Evolutionary conservation across 2,888 invertebrate genomes (phyloP), one percentile per base, ranked within the genome.

Genomic region (Caenorhabditis virilis): DNA sequence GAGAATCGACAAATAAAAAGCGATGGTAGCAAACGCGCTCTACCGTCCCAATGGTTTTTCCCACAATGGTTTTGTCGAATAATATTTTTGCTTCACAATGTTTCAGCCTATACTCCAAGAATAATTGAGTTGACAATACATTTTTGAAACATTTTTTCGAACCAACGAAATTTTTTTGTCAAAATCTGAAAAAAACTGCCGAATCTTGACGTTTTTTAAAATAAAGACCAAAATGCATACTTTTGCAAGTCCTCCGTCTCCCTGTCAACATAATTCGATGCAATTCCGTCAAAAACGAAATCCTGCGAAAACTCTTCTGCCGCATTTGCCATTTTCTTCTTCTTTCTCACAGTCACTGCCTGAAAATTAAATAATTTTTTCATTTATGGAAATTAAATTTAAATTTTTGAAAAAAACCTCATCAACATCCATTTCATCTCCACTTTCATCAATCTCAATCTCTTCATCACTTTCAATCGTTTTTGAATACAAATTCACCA

Each of bases 391-490:
- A 9, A 13, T 30, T 30, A 13, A 30, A 30, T 30, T 30, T 13
- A 9, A 6, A 30, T 30, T 30, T 13, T 30, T 30, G 22, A 11
- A 54, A 56, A 41, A 48, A n/a, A 62, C 69, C 41, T 69, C 50
- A 22, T 73, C 69, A 4, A 60, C 61, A 1, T 57, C 57, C 33
- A 61, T 51, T 27, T 71, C 71, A 30, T 70, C 71, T 39, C 65
- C 75, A 42, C 69, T 67, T 18, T 59, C 69, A 43, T 75, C 75
- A 2, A 48, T 38, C 23, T 59, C 60, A 52, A 71, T 65, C 39
- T 77, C 74, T 36, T 72, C 75, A 49, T 77, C 77, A 49, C 70
- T 70, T 41, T 68, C 73, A 38, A 77, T 60, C 1, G 75, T 64
- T 42, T 61, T 65, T 22, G 73, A 69, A 43, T 70, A 77, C 25